Conservation (phyloP, 2,113 vertebrate species). For the Opisthocomus hoazin region DNA sequence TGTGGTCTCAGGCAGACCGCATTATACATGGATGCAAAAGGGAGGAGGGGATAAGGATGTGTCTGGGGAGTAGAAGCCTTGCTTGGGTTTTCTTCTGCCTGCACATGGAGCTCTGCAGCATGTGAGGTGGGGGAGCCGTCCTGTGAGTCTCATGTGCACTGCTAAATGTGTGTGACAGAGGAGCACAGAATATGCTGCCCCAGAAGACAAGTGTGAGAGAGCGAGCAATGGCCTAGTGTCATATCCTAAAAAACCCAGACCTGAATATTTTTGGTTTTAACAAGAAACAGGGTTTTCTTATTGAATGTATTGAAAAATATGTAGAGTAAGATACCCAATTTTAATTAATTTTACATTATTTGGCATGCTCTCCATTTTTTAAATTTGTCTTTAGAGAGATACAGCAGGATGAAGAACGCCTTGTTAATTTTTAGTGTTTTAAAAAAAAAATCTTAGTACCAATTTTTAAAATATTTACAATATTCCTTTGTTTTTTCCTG, state of each 20-base stretch:
- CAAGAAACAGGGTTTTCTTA: neutral
- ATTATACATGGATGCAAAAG: neutral
- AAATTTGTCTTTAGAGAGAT: neutral
- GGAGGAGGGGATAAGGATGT: neutral
- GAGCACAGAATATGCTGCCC: neutral
- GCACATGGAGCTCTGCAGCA: neutral
- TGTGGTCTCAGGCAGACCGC: neutral
- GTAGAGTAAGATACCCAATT: neutral
- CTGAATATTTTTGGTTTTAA: neutral
- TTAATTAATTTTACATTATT: neutral
- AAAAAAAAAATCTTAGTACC: neutral
- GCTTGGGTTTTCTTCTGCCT: neutral
- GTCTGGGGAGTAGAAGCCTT: neutral
- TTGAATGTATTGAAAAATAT: neutral
- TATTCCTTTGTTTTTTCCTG: neutral
- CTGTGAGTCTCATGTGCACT: accelerated
- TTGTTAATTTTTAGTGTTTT: neutral
- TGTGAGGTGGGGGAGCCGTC: accelerated
- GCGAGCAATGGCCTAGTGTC: neutral
- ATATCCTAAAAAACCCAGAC: neutral
- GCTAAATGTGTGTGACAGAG: neutral
- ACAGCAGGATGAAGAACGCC: neutral
- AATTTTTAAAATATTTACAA: neutral
- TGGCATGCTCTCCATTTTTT: accelerated
- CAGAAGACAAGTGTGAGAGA: neutral